Evolutionary conservation across 2,797 vertebrate genomes (phyloP).

Genomic region (Danio jaintianensis): DNA sequence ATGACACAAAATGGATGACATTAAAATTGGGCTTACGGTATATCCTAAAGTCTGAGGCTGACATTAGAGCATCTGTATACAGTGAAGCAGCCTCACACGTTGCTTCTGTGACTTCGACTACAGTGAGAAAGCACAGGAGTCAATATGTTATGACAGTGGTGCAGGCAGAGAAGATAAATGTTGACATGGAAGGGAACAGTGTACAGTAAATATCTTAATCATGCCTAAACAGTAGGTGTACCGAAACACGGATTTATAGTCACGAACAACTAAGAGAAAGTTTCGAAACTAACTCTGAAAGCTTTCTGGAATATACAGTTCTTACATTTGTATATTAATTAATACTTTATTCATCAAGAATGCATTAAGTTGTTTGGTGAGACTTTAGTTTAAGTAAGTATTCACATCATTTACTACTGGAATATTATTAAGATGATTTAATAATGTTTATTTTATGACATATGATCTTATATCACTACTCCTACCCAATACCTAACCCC

Average conservation of each 20-base stretch:
- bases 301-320: too few species aligned
- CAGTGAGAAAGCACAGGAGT: not conserved
- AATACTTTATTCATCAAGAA: too few species aligned
- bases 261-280: not conserved
- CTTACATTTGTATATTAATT: too few species aligned
- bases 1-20: not conserved
- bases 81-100: too few species aligned
- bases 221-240: not conserved
- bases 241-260: slow-evolving; percentile 16
- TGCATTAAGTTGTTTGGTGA: too few species aligned
- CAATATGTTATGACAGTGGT: slow-evolving; percentile 6
- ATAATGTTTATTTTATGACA: too few species aligned
- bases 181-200: not conserved
- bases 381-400: too few species aligned
- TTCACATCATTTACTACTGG: too few species aligned
- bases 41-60: not conserved
- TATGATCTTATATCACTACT: too few species aligned
- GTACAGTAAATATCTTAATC: slow-evolving; percentile 25
- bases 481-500: too few species aligned
- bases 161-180: slow-evolving; percentile 13
- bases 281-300: not conserved
- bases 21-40: not conserved
- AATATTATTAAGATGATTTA: too few species aligned
- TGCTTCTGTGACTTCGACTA: not conserved
- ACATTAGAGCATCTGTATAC: not conserved